phyloP scores from a whole-genome alignment of 2,888 invertebrate genomes.

The Cephus sareptanus region DNA sequence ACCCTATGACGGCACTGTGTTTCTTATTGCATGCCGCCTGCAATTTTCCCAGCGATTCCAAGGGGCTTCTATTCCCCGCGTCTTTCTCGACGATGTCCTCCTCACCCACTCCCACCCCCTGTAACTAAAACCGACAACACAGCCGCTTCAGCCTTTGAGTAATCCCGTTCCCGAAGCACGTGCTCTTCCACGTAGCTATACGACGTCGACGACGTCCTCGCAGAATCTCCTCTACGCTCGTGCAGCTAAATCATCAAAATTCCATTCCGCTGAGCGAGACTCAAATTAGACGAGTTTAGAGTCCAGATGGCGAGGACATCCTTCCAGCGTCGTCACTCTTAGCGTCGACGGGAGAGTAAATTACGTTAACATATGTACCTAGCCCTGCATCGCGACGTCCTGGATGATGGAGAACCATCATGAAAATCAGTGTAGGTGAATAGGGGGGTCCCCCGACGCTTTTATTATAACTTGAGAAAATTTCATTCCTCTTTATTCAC shows the following conservation, averaged over 20 bases:
- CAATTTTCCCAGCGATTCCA: background rate
- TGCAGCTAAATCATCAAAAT: background rate
- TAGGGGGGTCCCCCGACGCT: background rate
- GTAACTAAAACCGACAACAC: background rate
- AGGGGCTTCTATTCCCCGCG: background rate
- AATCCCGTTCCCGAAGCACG: background rate
- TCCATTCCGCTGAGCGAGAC: background rate
- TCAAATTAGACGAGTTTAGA: background rate
- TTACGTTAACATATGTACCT: background rate
- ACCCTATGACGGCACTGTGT: background rate
- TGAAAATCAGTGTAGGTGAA: background rate
- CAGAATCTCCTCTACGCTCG: background rate
- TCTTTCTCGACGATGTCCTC: background rate
- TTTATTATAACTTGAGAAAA: background rate
- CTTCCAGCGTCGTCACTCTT: background rate
- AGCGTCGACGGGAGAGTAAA: background rate
- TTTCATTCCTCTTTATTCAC: background rate
- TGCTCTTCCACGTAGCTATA: background rate
- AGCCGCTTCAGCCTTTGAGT: background rate
- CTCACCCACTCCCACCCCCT: background rate
- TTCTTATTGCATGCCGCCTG: background rate
- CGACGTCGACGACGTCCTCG: background rate
- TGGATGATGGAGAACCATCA: background rate
- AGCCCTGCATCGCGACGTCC: background rate
- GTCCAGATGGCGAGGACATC: background rate